These are phyloP conservation scores for Magallana ariakensis DNA, from an alignment of 1,140 invertebrate species.

Conservation along the genomic window DNA sequence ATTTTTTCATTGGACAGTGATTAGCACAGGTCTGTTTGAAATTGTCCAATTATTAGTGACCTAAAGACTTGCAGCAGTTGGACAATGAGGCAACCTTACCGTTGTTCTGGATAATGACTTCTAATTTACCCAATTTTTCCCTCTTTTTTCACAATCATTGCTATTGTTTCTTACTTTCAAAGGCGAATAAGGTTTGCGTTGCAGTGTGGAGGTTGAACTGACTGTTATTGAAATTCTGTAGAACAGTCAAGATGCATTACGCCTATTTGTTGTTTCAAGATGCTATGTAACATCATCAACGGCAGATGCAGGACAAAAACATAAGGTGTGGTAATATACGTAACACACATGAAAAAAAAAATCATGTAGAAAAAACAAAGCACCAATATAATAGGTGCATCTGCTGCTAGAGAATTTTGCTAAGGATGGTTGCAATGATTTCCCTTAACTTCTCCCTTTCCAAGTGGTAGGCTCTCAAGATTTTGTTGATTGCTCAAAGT, in stretches of 20 bases:
- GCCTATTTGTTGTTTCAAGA: conserved; percentile 9
- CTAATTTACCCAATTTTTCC: conserved; percentile 15
- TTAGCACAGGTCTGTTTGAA: conserved; percentile 17
- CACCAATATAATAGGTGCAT: conserved; percentile 2
- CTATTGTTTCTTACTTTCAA: neutral
- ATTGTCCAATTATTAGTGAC: conserved; percentile 13
- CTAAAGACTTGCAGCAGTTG: neutral
- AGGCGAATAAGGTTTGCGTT: neutral
- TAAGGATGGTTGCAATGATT: conserved; percentile 15
- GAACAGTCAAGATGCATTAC: neutral
- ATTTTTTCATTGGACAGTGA: conserved; percentile 19
- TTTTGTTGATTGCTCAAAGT: neutral
- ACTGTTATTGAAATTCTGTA: neutral
- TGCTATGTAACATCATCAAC: neutral
- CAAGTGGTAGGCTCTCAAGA: neutral
- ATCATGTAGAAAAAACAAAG: neutral
- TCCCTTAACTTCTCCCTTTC: neutral
- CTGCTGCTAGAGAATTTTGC: neutral
- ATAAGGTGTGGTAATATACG: conserved; percentile 6
- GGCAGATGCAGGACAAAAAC: neutral
- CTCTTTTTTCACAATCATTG: neutral
- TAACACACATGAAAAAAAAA: neutral
- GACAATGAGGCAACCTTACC: neutral
- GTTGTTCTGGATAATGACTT: neutral
- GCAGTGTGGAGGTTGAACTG: neutral